Evolutionary conservation across 64 coral and sea anemone species (phyloP), one percentile per base, ranked within the genome.

Genomic region (Pocillopora verrucosa): DNA sequence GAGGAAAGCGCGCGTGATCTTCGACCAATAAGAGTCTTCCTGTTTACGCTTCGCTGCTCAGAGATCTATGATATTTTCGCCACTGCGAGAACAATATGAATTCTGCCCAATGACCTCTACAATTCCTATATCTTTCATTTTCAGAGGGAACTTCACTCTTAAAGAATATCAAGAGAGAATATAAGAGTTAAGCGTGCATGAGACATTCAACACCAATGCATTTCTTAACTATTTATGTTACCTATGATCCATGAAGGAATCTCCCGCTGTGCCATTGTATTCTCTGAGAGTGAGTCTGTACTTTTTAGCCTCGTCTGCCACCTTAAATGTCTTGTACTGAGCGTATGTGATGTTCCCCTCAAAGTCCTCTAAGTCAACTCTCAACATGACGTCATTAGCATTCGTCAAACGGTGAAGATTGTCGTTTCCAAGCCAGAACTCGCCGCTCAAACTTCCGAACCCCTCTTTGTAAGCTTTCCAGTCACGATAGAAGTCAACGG

Each of bases 371-470:
- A 70, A 24, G 67, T 70, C 67, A 70, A 70, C n/a, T 70, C 67
- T 70, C n/a, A 70, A 11, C 9, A 30, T 89, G 76, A 89, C 72
- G 56, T 72, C 76, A 89, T 89, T 76, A 26, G 77, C 70, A 38
- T 61, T 76, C 24, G 67, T 70, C 67, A 70, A 70, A 70, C 22
- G 19, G 67, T 70, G 67, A 30, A 70, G 67, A 70, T 70, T 70
- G 19, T 70, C 67, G 67, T 70, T 70, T 70, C 67, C 67, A 24
- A 70, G 67, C 67, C 67, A 70, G 67, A 70, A 70, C 67, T 70
- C n/a, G 5, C 67, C 67, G 67, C 11, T 70, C 67, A 24, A 20
- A 70, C n/a, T 24, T 70, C 67, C 67, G n/a, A 70, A 70, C 67
- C 67, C 67, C 19, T 70, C 25, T 70, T 70, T 70, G 67, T 70